Evolutionary conservation across 1,140 invertebrate species (phyloP), one percentile per base, ranked within the genome.

Genomic region (Geopemphigus sp.): DNA sequence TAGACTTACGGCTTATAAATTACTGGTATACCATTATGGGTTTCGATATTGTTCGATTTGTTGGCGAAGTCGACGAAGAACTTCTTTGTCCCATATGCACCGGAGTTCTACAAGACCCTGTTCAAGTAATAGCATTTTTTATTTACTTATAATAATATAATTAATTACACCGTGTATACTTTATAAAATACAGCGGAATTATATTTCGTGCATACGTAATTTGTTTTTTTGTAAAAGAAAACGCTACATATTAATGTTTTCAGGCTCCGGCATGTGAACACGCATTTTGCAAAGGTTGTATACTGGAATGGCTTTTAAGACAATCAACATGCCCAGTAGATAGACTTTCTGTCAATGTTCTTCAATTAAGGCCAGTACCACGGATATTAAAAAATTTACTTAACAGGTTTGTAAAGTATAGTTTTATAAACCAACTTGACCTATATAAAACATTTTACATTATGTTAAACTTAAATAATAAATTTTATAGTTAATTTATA

Each of bases 211-310:
- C 12, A 14, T 12, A 5, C 47, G 12, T 14, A 50, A 11, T 50
- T 50, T 50, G 1, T 50, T 50, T 50, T 50, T 50, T n/a, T n/a
- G n/a, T n/a, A n/a, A n/a, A n/a, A n/a, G n/a, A n/a, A n/a, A 50
- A 50, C 5, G 12, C 11, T 50, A 50, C 14, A 22, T 24, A 57
- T 57, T 2, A 57, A 24, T 22, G 63, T 83, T 68, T 68, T 39
- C 86, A 98, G 95, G 95, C 95, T 81, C 94, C 95, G 56, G 90
- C 92, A 83, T 98, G 96, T 87, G 96, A 98, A 86, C 96, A 98
- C 88, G 95, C 95, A 81, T 98, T 98, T 88, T 98, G 96, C 87
- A 90, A 92, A 83, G 90, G 89, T 22, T 98, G 96, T 85, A 98
- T 98, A 82, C 93, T 93, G 73, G 95, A 98, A 86, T 98, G 96